Evolutionary conservation across 2,888 invertebrate species (phyloP).

Genomic region (Hypena proboscidalis): DNA sequence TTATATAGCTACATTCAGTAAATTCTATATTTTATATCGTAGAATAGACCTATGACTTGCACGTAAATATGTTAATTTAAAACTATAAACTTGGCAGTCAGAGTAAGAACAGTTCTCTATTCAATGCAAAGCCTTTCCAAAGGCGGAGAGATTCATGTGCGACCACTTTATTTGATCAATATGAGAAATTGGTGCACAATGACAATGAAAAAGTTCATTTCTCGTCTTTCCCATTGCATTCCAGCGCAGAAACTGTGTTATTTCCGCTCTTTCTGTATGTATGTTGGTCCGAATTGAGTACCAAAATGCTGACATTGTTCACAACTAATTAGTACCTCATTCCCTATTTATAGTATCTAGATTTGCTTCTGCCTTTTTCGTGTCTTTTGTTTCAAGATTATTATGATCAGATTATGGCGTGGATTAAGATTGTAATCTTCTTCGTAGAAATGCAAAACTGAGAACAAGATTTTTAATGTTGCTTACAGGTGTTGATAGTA

Average conservation of each 20-base stretch:
- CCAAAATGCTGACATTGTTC: conserved; percentile 46
- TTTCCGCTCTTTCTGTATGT: conserved; percentile 47
- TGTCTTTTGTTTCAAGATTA: background rate
- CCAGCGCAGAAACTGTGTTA: conserved; percentile 48
- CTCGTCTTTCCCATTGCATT: conserved; percentile 61
- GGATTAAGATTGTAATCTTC: conserved; percentile 12
- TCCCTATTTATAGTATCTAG: conserved; percentile 20
- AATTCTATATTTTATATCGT: too few species aligned
- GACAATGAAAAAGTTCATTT: conserved; percentile 53
- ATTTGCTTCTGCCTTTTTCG: background rate
- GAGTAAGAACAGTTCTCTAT: conserved; percentile 1
- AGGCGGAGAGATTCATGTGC: background rate
- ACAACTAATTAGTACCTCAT: conserved; percentile 36
- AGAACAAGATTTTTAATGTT: too few species aligned
- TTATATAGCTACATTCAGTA: too few species aligned
- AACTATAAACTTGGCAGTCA: too few species aligned
- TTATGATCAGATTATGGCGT: background rate
- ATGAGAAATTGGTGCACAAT: conserved; percentile 30
- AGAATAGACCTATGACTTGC: too few species aligned
- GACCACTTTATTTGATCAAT: conserved; percentile 30
- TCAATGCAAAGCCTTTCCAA: background rate
- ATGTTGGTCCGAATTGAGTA: conserved; percentile 27
- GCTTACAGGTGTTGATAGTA: too few species aligned
- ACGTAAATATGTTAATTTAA: too few species aligned
- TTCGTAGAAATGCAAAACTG: background rate